phyloP scores from a whole-genome alignment of 2,113 vertebrate genomes.

The Macroglossus sobrinus region DNA sequence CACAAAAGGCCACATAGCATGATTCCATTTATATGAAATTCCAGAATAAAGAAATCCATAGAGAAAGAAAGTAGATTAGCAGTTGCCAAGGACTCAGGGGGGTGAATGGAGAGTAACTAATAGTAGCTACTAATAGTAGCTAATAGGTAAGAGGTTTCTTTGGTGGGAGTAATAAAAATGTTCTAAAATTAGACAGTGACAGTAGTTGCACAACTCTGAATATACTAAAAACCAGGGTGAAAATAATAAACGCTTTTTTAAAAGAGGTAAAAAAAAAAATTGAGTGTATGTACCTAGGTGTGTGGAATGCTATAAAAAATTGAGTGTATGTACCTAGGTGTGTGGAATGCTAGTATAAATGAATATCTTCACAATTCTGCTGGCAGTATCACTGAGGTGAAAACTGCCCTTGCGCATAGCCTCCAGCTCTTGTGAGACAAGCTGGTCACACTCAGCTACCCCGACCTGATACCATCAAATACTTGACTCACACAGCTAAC shows the following conservation, averaged over 20 bases:
- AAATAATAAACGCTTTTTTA: not conserved
- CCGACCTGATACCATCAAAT: not conserved
- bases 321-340: not conserved
- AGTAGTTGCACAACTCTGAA: not conserved
- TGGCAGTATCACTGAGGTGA: not conserved
- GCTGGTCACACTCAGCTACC: not conserved
- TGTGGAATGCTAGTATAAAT: not conserved
- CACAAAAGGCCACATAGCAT: not conserved
- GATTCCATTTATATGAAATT: not conserved
- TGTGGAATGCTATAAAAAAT: not conserved
- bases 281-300: not conserved
- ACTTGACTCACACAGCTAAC: not conserved
- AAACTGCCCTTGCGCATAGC: not conserved
- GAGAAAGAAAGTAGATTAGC: not conserved
- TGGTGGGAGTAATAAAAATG: not conserved
- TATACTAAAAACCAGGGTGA: not conserved
- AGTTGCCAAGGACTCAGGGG: not conserved
- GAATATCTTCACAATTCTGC: not conserved
- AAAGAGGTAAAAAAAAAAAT: not conserved
- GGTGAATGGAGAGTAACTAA: not conserved
- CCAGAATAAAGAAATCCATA: not conserved
- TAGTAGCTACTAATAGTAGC: too few species aligned
- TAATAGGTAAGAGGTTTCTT: not conserved
- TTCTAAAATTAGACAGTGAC: not conserved
- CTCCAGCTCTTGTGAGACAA: not conserved